Percentiles rank a stretch among this genome's conserved stretches.
phyloP scores from a whole-genome alignment of 2,888 invertebrate species.

The Rhodophaea formosa region DNA sequence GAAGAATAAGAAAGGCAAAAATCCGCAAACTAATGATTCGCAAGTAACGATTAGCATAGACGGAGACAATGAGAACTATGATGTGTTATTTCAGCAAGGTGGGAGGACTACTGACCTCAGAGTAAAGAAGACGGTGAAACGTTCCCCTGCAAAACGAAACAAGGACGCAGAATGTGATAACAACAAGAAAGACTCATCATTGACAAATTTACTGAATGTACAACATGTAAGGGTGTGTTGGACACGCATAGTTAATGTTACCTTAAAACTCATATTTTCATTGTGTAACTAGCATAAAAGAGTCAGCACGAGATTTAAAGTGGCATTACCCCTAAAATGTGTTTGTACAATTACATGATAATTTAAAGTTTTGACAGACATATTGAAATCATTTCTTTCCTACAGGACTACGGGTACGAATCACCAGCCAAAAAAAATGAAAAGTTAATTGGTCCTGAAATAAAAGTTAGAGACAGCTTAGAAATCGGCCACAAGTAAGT shows the following conservation, averaged over 20 bases:
- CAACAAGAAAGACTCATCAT: background rate
- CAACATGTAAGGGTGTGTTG: background rate
- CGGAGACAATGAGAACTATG: constrained; percentile 53
- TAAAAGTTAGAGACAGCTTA: constrained; percentile 61
- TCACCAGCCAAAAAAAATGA: background rate
- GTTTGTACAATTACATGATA: too few relatives aligned
- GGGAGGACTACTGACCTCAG: constrained; percentile 45
- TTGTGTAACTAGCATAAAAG: too few relatives aligned
- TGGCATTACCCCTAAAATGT: too few relatives aligned
- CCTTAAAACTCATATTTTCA: too few relatives aligned
- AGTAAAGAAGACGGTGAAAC: constrained; percentile 46
- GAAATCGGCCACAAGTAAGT: constrained; percentile 62
- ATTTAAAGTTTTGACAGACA: too few relatives aligned
- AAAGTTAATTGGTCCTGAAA: constrained; percentile 34
- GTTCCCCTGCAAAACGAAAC: constrained; percentile 26
- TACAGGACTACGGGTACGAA: background rate
- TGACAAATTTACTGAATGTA: background rate
- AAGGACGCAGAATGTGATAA: background rate
- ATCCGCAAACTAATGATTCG: constrained; percentile 40
- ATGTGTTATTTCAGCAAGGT: constrained; percentile 49
- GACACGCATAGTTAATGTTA: background rate
- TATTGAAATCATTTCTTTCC: background rate
- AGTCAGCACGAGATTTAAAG: too few relatives aligned
- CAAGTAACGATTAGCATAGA: constrained; percentile 58
- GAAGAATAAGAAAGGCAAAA: constrained; percentile 25